Conservation (phyloP, 2,797 vertebrate genomes). For the Nothura maculosa region DNA sequence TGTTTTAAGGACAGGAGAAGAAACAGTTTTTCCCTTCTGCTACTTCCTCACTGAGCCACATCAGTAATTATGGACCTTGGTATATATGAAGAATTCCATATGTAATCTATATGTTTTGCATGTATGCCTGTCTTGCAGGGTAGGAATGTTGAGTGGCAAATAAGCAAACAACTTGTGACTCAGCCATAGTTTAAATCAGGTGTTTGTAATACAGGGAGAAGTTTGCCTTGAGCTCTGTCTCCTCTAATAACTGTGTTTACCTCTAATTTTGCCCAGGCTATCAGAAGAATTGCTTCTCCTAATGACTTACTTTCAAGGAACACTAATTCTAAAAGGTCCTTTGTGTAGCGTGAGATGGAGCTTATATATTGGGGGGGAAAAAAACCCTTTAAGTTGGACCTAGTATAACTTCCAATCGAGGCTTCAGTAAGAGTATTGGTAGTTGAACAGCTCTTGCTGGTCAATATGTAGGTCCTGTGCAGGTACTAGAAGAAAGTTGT, state of each 20-base stretch:
- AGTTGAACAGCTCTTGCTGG: not conserved
- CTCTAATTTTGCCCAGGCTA: not conserved
- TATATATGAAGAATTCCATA: rapidly evolving
- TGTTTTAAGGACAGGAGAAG: not conserved
- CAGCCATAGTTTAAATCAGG: not conserved
- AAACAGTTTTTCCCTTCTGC: not conserved
- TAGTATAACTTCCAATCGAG: not conserved
- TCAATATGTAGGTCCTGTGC: not conserved
- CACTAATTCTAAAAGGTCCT: not conserved
- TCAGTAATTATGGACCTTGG: not conserved
- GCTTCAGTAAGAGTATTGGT: not conserved
- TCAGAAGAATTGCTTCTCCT: not conserved
- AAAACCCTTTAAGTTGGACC: not conserved
- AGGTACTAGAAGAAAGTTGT: not conserved
- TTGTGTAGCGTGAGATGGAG: not conserved
- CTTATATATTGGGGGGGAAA: not conserved
- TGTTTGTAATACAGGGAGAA: not conserved
- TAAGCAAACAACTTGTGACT: not conserved
- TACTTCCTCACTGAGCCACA: not conserved
- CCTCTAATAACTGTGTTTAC: not conserved
- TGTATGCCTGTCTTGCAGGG: not conserved
- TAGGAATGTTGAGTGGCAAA: not conserved
- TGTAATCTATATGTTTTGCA: not conserved
- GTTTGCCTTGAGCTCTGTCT: not conserved
- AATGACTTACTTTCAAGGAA: not conserved